These are phyloP conservation scores for Ellobium chinense DNA, from an alignment of 2,888 invertebrate species.

Conservation along the genomic window DNA sequence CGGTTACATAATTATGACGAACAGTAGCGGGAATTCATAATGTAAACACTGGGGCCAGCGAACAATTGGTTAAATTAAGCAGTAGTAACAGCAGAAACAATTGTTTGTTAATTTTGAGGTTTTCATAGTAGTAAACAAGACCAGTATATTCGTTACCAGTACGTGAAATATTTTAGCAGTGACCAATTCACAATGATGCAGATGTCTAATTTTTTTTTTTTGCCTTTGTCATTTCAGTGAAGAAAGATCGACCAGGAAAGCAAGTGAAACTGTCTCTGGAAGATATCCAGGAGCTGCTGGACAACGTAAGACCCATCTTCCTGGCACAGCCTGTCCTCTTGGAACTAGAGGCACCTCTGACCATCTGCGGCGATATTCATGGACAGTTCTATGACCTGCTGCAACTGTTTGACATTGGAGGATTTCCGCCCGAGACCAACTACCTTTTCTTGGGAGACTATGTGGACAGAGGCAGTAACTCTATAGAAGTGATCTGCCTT, in stretches of 20 bases:
- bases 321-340: slow-evolving; percentile 19
- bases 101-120: too few species aligned
- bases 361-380: slow-evolving; percentile 44
- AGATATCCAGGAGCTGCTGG: neutral
- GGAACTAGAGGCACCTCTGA: slow-evolving; percentile 27
- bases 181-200: too few species aligned
- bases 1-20: too few species aligned
- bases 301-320: neutral
- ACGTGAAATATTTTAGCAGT: too few species aligned
- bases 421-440: slow-evolving; percentile 29
- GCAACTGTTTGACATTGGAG: slow-evolving; percentile 35
- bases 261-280: slow-evolving; percentile 1
- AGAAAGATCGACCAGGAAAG: slow-evolving; percentile 29
- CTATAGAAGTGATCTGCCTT: slow-evolving; percentile 37
- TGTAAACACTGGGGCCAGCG: too few species aligned
- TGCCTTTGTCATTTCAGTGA: slow-evolving; percentile 20
- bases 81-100: too few species aligned
- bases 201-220: too few species aligned
- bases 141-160: too few species aligned
- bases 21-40: too few species aligned
- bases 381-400: slow-evolving; percentile 45
- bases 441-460: slow-evolving; percentile 45
- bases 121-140: too few species aligned
- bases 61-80: too few species aligned
- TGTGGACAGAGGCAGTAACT: slow-evolving; percentile 43